phyloP scores from a whole-genome alignment of 2,888 invertebrate genomes.

The Flabesymbios commensalis region DNA sequence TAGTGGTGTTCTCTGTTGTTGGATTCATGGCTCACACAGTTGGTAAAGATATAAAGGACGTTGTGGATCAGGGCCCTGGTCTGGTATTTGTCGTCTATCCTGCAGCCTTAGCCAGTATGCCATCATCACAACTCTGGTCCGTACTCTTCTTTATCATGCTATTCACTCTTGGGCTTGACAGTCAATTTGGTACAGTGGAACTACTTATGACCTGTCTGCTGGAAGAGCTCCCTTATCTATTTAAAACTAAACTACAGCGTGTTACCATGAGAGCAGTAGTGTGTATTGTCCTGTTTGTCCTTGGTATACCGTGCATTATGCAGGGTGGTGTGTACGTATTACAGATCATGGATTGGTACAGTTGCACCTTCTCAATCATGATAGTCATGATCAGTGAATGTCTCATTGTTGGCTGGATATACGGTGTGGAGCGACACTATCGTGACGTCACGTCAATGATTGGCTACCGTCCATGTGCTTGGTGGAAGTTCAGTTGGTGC shows the following conservation, averaged over 20 bases:
- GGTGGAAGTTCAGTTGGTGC: conserved; percentile 55
- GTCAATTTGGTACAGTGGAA: conserved; percentile 82
- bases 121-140: conserved; percentile 56
- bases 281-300: conserved; percentile 69
- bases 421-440: conserved; percentile 57
- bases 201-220: conserved; percentile 75
- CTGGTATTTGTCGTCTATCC: conserved; percentile 60
- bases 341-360: conserved; percentile 62
- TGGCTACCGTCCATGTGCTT: conserved; percentile 46
- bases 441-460: conserved; percentile 59
- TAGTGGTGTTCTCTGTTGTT: conserved; percentile 60
- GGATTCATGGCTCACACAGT: conserved; percentile 68
- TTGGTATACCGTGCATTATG: conserved; percentile 75
- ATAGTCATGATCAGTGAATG: conserved; percentile 58
- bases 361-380: conserved; percentile 61
- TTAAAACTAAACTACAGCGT: conserved; percentile 60
- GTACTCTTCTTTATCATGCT: conserved; percentile 59
- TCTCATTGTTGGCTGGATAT: conserved; percentile 54
- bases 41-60: conserved; percentile 54
- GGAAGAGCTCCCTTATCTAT: conserved; percentile 70
- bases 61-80: conserved; percentile 62
- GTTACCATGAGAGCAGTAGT: no score
- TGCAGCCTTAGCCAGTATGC: conserved; percentile 55
- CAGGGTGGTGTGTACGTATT: conserved; percentile 61
- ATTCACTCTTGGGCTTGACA: conserved; percentile 56